Base-by-base conservation (phyloP, 2,797 vertebrate genomes). In the Lophotriccus pileatus region DNA sequence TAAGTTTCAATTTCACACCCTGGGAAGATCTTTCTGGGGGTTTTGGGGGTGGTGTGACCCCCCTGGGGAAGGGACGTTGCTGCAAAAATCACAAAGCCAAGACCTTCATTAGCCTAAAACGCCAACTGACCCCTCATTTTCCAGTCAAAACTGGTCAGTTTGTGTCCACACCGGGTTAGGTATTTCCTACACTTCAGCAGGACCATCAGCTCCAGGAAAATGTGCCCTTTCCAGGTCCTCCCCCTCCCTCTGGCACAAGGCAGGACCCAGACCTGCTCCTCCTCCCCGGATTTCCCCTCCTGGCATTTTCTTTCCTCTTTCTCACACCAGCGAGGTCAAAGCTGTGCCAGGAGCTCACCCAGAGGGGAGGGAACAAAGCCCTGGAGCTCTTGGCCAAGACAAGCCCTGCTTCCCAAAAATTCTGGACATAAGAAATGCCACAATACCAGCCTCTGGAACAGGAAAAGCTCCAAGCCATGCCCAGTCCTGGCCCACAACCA, bases 41-140 rank as follows among this genome's bases (percentile, higher is more conserved):
- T 74, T 72, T 73, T 27, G 2, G 4, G 17, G 14, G 47, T 9
- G 39, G 17, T 10, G 27, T 18, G 47, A 59, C 10, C 24, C 46
- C 46, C 5, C 2, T 0, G 0, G 2, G 86, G 37, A 87, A 62
- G 55, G 56, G 17, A 7, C 4, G 0, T 19, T 1, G 0, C 5
- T 6, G 13, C 7, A 12, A 56, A 49, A 74, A 75, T 34, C 5
- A 1, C 18, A 15, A 20, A 47, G 19, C 16, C 30, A 6, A 34
- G 60, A 19, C 14, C 5, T 43, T 62, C 25, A 23, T 30, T 14
- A 70, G 64, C 66, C 62, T 34, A 15, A 13, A 60, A 32, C 50
- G 41, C 28, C 60, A 36, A 10, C 8, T 1, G 3, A 6, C 4
- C 50, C 55, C 55, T 66, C 0, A 0, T 24, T 63, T 41, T 39